Base-by-base conservation (phyloP, 1,140 invertebrate species). In the Epicauta chinensis region DNA sequence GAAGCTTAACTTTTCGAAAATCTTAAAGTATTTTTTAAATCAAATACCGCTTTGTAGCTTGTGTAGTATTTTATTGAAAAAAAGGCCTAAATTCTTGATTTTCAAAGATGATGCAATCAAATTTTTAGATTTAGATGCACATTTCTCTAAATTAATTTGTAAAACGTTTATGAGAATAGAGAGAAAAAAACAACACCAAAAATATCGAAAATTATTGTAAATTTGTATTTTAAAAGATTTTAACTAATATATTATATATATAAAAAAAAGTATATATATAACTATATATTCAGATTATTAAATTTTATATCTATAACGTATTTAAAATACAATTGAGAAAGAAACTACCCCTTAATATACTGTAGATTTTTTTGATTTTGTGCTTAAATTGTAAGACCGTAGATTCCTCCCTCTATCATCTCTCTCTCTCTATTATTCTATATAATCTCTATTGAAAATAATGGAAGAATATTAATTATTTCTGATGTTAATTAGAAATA, bases 271-370 rank as follows among this genome's bases (percentile, higher is more conserved):
- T 63, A 61, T 59, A 58, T 51, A 59, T 58, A 51, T 62, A 62
- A n/a, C n/a, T 63, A 63, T 9, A 34, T 11, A 34, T 34, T n/a
- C 10, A 34, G 32, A 34, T 34, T 9, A 56, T 60, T 61, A 60
- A 62, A 62, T 63, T 63, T 61, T 63, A 63, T 63, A 63, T 63
- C 61, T 63, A 45, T 42, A 63, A 51, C 61, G 59, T 63, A 63
- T 63, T 63, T 50, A 63, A 56, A 61, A 23, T 5, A 23, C 23
- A 5, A 23, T 23, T 23, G 1, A 3, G 7, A 23, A 7, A 23
- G 23, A 23, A 23, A 23, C 23, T 7, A 23, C 23, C 23, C 23
- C n/a, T n/a, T 63, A 61, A 5, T 30, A 30, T 63, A 63, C 59
- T 63, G 61, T 63, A 63, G 61, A 51, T 44, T 42, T 4, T 1